Conservation (phyloP, 2,113 vertebrate genomes). For the Alligator sinensis region DNA sequence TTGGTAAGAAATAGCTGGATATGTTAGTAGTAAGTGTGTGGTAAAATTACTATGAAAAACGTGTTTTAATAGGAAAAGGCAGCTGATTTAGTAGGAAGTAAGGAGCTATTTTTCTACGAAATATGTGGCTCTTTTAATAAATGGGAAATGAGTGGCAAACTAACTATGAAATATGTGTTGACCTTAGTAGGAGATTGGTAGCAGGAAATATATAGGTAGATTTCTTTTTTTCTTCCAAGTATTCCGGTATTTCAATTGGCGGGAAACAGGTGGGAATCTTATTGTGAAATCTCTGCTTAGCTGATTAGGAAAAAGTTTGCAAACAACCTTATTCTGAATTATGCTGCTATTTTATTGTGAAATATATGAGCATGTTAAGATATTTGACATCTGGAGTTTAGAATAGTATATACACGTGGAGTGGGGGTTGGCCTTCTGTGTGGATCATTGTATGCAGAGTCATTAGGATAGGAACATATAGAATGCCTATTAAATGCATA, state of each 20-base stretch:
- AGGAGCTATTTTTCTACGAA: background rate
- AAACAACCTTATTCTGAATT: background rate
- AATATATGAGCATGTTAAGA: background rate
- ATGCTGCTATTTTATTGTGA: background rate
- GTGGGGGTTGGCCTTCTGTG: too few species aligned
- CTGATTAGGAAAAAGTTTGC: background rate
- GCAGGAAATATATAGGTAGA: background rate
- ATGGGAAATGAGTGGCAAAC: too few species aligned
- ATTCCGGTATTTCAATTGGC: background rate
- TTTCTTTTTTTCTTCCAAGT: background rate
- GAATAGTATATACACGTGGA: background rate
- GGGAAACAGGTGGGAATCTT: background rate
- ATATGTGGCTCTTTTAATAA: background rate
- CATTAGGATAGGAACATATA: too few species aligned
- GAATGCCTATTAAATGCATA: too few species aligned
- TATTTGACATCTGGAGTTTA: accelerated
- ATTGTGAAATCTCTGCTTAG: background rate
- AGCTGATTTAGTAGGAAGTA: accelerated
- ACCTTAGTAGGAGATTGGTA: background rate
- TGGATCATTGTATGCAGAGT: too few species aligned
- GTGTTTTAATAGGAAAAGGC: background rate
- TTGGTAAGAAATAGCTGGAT: background rate
- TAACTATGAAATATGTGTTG: background rate
- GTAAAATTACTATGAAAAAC: background rate
- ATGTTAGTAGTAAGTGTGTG: background rate